Percentiles rank a stretch among this genome's conserved stretches.
Conservation (phyloP, 2,888 invertebrate species). For the Carterocephalus palaemon region DNA sequence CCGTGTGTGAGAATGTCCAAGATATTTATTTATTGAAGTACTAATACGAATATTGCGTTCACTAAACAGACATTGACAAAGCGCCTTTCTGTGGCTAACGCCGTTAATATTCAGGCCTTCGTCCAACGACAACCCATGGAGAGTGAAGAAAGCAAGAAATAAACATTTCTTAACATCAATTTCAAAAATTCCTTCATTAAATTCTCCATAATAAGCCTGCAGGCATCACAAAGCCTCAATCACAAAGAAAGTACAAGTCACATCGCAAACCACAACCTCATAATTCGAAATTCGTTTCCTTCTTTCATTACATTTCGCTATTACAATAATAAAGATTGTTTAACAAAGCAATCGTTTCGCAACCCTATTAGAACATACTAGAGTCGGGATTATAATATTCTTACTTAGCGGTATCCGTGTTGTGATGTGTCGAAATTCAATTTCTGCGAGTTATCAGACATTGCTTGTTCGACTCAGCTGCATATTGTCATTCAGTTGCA, state of each 20-base stretch:
- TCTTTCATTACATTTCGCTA: conserved; percentile 30
- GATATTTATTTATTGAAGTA: too few relatives aligned
- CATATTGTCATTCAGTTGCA: background rate
- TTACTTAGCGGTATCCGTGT: conserved; percentile 8
- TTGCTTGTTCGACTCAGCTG: background rate
- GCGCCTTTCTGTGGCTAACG: too few relatives aligned
- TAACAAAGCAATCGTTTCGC: background rate
- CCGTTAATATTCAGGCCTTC: too few relatives aligned
- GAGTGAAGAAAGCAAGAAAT: too few relatives aligned
- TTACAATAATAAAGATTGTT: background rate
- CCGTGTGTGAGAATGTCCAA: too few relatives aligned
- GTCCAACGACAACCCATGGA: too few relatives aligned
- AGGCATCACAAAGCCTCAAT: conserved; percentile 13
- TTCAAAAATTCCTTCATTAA: too few relatives aligned
- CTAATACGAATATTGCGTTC: too few relatives aligned
- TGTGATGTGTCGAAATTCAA: conserved; percentile 9
- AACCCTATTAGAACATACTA: background rate
- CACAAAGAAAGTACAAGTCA: conserved; percentile 57
- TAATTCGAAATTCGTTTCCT: conserved; percentile 42
- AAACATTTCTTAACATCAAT: too few relatives aligned
- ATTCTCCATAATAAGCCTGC: too few relatives aligned
- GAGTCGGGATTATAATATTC: background rate
- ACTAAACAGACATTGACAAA: too few relatives aligned
- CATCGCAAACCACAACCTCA: conserved; percentile 48
- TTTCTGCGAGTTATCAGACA: conserved; percentile 10